Base-by-base conservation (phyloP, 2,888 invertebrate species). In the Watsonalla binaria region DNA sequence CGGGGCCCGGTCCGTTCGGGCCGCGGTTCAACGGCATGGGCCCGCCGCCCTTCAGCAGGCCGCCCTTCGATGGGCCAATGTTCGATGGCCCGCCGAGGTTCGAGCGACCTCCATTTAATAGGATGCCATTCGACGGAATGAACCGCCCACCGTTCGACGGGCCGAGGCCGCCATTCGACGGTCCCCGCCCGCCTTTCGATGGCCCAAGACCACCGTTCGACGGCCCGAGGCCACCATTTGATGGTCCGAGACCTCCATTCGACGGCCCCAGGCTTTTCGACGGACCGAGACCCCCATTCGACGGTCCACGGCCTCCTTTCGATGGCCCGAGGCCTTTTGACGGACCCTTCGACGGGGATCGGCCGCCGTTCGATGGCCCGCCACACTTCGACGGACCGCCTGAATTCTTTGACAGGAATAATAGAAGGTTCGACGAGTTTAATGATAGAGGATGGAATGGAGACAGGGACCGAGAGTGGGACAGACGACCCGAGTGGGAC, bases 21-120 rank as follows among this genome's bases (percentile, higher is more conserved):
- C 85, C 87, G 5, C 75, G 90, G 5, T 91, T 90, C 65, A 90
- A 88, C 69, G 90, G 89, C 56, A 87, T 80, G 84, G 85, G 83
- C 0, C 82, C 87, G 0, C 82, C 79, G 8, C 78, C 77, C 6
- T 86, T 83, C 64, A 72, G 72, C 55, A 63, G 83, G 34, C 74
- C 77, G 46, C 74, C 78, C 0, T 79, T 77, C 50, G 89, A 82
- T 6, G 78, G 78, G 7, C 74, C 76, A 4, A 54, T 66, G 54
- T 75, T 75, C 54, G 75, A 79, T 8, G 76, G 78, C 0, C 75
- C 77, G 11, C 74, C 76, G 47, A 65, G 77, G 49, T 79, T 78
- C 54, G 77, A 83, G 39, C 70, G 79, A 6, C 80, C 78, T 2
- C 80, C 81, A 0, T 81, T 81, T 52, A 73, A 73, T 15, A 69